phyloP scores from a whole-genome alignment of 2,888 invertebrate species.

The Brenthis ino region DNA sequence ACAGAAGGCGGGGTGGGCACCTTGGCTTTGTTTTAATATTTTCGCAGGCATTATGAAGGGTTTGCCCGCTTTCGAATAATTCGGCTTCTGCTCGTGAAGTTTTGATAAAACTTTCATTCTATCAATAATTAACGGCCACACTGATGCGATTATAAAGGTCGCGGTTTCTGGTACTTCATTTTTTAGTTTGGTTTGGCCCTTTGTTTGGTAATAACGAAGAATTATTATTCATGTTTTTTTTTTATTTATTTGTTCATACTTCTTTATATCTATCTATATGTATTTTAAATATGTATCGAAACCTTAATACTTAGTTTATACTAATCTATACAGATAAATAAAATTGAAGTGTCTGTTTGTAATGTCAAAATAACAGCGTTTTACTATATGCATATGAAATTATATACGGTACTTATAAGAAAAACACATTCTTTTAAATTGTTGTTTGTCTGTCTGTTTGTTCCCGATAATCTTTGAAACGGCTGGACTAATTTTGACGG shows the following conservation, averaged over 20 bases:
- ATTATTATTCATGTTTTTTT: not conserved
- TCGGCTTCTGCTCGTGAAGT: conserved; percentile 81
- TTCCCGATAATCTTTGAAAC: too few relatives aligned
- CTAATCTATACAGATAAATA: too few relatives aligned
- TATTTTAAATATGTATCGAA: too few relatives aligned
- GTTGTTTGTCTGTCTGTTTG: too few relatives aligned
- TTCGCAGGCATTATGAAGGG: conserved; percentile 82
- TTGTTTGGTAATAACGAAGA: conserved; percentile 27
- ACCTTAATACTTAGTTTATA: too few relatives aligned
- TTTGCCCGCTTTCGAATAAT: conserved; percentile 82
- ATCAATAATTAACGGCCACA: conserved; percentile 82
- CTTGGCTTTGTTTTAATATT: conserved; percentile 83
- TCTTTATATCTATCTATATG: too few relatives aligned
- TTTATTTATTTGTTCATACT: not conserved
- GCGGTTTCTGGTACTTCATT: conserved; percentile 66
- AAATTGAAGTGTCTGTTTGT: too few relatives aligned
- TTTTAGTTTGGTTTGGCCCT: conserved; percentile 46
- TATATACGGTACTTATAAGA: too few relatives aligned
- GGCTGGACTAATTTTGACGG: too few relatives aligned
- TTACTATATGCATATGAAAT: too few relatives aligned
- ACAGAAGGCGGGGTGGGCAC: conserved; percentile 72
- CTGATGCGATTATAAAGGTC: conserved; percentile 80
- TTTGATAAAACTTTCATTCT: conserved; percentile 83
- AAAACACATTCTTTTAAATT: too few relatives aligned
- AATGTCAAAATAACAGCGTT: too few relatives aligned